Evolutionary conservation across 2,113 vertebrate species (phyloP), one percentile per base, ranked within the genome.

Genomic region (Antechinus stuartii): DNA sequence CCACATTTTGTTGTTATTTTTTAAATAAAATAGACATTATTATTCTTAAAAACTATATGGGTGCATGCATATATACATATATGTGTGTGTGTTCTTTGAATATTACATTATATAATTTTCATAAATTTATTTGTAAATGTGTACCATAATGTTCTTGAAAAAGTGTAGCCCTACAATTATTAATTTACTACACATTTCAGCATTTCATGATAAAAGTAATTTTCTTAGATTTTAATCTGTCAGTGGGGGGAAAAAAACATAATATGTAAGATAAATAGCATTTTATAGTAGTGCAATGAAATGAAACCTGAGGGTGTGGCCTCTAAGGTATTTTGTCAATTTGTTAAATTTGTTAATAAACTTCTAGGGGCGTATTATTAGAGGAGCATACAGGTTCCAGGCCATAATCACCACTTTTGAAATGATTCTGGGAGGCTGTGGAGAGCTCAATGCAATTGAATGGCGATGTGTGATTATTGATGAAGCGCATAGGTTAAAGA

Each of bases 391-490:
- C 98, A 99, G 98, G 97, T 99, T 99, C 98, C 99, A 99, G 97
- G 99, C 99, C 84, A 99, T 99, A 93, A 99, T 99, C 98, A 99
- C 99, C 91, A 99, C 99, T 4, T 99, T 99, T 97, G 99, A 99
- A 98, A 99, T 99, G 99, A 99, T 99, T 98, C 99, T 99, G 98
- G 99, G 99, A 90, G 99, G 99, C 93, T 99, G 99, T 97, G 99
- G 99, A 16, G 99, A 99, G 95, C 99, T 99, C 97, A 99, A 99
- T 97, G 99, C 99, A 53, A 99, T 99, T 91, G 99, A 99, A 30
- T 99, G 99, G 99, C 99, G 99, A 8, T 99, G 99, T 8, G 99
- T 99, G 94, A 99, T 99, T 98, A 99, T 99, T 95, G 99, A 99
- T 95, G 99, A 99, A 98, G 99, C 99, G 93, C 99, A 99, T 98